Base-by-base conservation (phyloP, 1,140 invertebrate genomes). In the Danaus plexippus region DNA sequence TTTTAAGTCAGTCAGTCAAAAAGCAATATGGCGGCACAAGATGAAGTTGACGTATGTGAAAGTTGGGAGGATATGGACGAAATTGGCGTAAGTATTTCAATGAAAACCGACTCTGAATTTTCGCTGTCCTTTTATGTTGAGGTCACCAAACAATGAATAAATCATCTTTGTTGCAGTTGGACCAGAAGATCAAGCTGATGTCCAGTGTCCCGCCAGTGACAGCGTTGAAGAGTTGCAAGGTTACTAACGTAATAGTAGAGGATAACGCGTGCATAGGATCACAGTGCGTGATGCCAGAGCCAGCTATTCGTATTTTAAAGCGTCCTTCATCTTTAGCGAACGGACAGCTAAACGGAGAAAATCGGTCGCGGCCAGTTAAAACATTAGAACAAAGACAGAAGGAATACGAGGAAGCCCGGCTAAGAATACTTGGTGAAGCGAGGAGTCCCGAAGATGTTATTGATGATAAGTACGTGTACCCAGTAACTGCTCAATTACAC, bases 21-120 rank as follows among this genome's bases (percentile, higher is more conserved):
- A 47, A n/a, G 58, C 59, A 61, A 61, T 48, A 88, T 88, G 87
- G 87, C 87, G 80, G 82, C 84, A 61, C 80, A 83, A 71, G 83
- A 86, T 80, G 85, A 87, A 84, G 80, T 87, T 87, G 85, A 87
- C 85, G 79, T 88, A 80, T 87, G 80, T 80, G 93, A 94, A 83
- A 94, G 91, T 88, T 95, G 94, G 94, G 94, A 95, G 88, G 92
- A 94, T 87, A 92, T 94, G 85, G 93, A 93, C 72, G 93, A 94
- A 80, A 90, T 84, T 80, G 80, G 83, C 63, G 83, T 86, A 83
- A 86, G 83, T 83, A 69, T 73, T 67, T 70, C 54, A 68, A 59
- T 69, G 68, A 70, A 72, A 67, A 58, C 55, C 52, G 55, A 75
- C 54, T 54, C 60, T 46, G n/a, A 56, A 40, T 49, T 47, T 45